Conservation (phyloP, 2,888 invertebrate species). For the Leptarthrus brevirostris region DNA sequence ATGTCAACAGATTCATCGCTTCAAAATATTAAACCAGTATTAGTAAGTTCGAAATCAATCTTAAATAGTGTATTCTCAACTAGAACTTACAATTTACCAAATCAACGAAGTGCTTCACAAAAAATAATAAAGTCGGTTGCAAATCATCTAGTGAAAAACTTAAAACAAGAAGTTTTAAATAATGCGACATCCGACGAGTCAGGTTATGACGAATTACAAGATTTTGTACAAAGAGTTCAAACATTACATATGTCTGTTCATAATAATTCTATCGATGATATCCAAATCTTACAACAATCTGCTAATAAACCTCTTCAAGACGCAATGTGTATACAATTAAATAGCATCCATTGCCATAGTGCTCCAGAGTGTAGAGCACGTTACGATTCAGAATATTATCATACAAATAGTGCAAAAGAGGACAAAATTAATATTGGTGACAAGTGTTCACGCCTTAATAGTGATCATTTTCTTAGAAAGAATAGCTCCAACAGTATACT, state of each 20-base stretch:
- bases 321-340: too few relatives aligned
- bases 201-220: conserved; percentile 43
- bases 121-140: background rate
- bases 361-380: background rate
- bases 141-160: background rate
- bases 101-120: background rate
- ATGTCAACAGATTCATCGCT: background rate
- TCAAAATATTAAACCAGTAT: background rate
- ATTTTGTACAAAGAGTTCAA: conserved; percentile 23
- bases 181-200: background rate
- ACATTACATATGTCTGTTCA: conserved; percentile 20
- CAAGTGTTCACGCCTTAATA: background rate
- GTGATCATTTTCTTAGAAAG: background rate
- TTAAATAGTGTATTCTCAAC: background rate
- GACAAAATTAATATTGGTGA: background rate
- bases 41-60: background rate
- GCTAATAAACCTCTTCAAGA: too few relatives aligned
- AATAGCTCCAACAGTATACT: background rate
- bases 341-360: background rate
- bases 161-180: background rate
- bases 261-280: background rate
- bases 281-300: too few relatives aligned
- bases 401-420: background rate
- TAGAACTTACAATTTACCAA: background rate
- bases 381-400: too few relatives aligned